Evolutionary conservation across 2,113 vertebrate species (phyloP).

Genomic region (Nymphicus hollandicus): DNA sequence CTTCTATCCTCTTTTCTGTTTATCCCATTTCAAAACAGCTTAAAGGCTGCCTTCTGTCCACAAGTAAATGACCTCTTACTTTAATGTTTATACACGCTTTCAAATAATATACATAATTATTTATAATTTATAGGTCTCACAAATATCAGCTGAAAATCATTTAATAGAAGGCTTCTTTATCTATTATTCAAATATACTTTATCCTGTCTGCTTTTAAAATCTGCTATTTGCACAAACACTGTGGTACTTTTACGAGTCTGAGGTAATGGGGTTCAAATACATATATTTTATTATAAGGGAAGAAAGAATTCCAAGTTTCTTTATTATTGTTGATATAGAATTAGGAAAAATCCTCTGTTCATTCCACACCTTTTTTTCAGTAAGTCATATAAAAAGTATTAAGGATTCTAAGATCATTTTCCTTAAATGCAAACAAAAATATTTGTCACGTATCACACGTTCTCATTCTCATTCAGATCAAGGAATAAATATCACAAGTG

Average conservation of each 20-base stretch:
- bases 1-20: background rate
- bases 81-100: background rate
- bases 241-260: background rate
- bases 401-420: background rate
- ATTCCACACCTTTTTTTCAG: background rate
- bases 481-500: background rate
- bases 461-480: background rate
- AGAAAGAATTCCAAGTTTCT: background rate
- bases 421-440: background rate
- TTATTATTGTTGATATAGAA: background rate
- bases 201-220: background rate
- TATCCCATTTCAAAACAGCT: background rate
- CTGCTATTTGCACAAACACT: background rate
- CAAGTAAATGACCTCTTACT: background rate
- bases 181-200: background rate
- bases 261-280: background rate
- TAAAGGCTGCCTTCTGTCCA: background rate
- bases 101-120: background rate
- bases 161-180: background rate
- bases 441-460: background rate
- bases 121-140: background rate
- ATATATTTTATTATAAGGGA: background rate
- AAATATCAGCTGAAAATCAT: background rate
- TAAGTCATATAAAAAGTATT: background rate
- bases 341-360: background rate